phyloP scores from a whole-genome alignment of 1,140 invertebrate species.

The Drosophila takahashii region DNA sequence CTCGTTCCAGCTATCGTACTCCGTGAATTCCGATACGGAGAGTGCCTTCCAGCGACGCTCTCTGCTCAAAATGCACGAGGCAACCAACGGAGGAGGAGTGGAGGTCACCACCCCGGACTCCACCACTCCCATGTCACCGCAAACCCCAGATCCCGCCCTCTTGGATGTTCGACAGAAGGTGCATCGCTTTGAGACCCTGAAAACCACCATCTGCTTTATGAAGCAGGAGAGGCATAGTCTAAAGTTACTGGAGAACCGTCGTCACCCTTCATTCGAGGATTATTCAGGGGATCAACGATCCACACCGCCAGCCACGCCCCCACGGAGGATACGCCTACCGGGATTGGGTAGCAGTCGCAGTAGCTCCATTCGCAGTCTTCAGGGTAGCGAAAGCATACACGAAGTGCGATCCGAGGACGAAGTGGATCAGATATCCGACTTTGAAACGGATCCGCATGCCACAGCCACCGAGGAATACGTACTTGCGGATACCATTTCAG shows the following conservation, averaged over 20 bases:
- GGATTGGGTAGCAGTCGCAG: constrained; percentile 26
- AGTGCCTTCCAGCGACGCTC: constrained; percentile 65
- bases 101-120: neutral
- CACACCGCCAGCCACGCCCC: constrained; percentile 46
- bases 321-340: constrained; percentile 42
- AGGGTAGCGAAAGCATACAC: constrained; percentile 60
- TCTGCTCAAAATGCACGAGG: constrained; percentile 61
- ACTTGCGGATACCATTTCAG: constrained; percentile 49
- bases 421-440: constrained; percentile 76
- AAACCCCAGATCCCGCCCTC: constrained; percentile 65
- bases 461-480: constrained; percentile 20
- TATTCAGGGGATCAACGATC: neutral
- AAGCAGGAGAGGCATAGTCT: constrained; percentile 61
- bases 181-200: constrained; percentile 68
- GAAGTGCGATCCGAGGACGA: constrained; percentile 82
- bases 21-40: constrained; percentile 75
- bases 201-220: constrained; percentile 39
- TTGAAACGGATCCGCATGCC: constrained; percentile 50
- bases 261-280: constrained; percentile 49
- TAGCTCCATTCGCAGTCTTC: constrained; percentile 48
- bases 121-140: constrained; percentile 19
- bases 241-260: constrained; percentile 66
- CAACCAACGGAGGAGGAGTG: neutral
- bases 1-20: constrained; percentile 67
- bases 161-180: constrained; percentile 77